Evolutionary conservation across 2,888 invertebrate genomes (phyloP).

Genomic region (Choristoneura rosaceana): DNA sequence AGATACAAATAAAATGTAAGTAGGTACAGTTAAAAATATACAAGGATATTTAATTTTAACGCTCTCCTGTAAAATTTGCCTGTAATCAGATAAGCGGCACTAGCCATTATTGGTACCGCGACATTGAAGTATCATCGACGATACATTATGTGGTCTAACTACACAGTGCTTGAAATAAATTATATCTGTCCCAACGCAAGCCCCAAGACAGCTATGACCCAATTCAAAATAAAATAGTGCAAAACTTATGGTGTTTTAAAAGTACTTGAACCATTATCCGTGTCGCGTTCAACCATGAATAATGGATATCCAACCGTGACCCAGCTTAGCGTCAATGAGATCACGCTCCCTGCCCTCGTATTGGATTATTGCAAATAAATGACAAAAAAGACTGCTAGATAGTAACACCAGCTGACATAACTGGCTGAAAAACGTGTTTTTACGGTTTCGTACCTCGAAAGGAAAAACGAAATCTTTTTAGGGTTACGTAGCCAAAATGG

Average conservation of each 20-base stretch:
- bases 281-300: conserved; percentile 72
- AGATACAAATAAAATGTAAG: no score
- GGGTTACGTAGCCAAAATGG: no score
- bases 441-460: no score
- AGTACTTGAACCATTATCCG: conserved; percentile 56
- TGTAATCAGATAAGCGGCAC: no score
- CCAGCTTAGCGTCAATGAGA: conserved; percentile 80
- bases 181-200: not conserved
- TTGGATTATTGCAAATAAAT: conserved; percentile 81
- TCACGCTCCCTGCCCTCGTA: conserved; percentile 75
- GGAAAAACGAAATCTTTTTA: no score
- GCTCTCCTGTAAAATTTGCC: no score
- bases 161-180: not conserved
- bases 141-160: no score
- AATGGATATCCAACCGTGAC: conserved; percentile 71
- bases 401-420: conserved; percentile 41
- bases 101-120: no score
- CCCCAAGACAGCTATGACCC: conserved; percentile 3
- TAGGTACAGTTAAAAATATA: no score
- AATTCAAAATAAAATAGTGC: conserved; percentile 35
- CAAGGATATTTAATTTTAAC: no score
- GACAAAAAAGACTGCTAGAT: conserved; percentile 72
- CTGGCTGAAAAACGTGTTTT: conserved; percentile 2
- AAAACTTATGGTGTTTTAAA: conserved; percentile 43
- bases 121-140: no score